Percentiles rank a stretch among this genome's conserved stretches.
Evolutionary conservation across 2,113 vertebrate species (phyloP).

Genomic region (Gadus macrocephalus): DNA sequence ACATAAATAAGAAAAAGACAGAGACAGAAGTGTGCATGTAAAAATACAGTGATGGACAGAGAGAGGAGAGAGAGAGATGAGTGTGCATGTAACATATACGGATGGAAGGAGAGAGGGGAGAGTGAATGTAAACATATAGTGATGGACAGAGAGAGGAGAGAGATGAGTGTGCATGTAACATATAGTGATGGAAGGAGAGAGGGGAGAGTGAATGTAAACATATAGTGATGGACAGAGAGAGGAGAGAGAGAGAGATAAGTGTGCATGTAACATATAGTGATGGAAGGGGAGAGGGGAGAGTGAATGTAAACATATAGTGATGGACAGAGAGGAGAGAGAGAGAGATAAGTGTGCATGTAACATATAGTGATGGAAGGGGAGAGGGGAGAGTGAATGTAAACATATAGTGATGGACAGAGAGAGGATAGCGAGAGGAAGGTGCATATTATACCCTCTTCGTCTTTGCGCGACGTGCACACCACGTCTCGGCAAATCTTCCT

Average conservation of each 20-base stretch:
- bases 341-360: no score
- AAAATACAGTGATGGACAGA: background rate
- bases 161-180: no score
- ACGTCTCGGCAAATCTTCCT: conserved; percentile 95
- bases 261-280: no score
- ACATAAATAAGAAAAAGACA: background rate
- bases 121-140: background rate
- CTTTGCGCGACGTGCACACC: conserved; percentile 92
- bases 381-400: background rate
- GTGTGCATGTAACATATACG: no score
- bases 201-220: no score
- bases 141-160: background rate
- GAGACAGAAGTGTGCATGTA: background rate
- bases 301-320: background rate
- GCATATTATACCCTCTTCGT: conserved; percentile 87
- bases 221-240: background rate
- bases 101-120: background rate
- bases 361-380: background rate
- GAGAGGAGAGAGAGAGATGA: background rate
- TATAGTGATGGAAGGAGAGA: no score
- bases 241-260: background rate
- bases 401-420: background rate
- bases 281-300: background rate
- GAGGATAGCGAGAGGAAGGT: background rate
- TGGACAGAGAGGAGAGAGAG: background rate